Conservation (phyloP, 2,797 vertebrate species). For the Morus bassanus region DNA sequence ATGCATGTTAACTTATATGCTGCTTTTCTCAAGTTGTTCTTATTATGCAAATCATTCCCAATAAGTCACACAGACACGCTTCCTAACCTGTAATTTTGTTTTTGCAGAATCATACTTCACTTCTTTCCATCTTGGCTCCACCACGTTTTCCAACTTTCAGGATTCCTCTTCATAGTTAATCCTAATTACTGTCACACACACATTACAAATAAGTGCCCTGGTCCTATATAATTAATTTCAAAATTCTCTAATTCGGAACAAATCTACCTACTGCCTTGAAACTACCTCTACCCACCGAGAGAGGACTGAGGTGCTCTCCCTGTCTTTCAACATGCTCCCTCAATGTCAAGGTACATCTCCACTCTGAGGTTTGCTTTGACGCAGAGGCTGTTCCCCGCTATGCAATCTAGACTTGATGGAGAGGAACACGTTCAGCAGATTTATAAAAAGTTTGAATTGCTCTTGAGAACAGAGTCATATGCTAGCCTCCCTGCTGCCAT, state of each 20-base stretch:
- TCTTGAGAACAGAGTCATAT: background rate
- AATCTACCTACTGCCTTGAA: background rate
- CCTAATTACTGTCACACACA: background rate
- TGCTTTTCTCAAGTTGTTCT: constrained; percentile 14
- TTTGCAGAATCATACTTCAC: background rate
- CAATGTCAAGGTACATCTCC: rapidly evolving
- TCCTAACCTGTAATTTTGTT: background rate
- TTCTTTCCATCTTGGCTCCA: background rate
- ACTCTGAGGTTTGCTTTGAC: rapidly evolving
- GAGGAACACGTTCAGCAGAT: background rate
- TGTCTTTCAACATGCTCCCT: background rate
- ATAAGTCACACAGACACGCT: background rate
- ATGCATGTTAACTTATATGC: background rate
- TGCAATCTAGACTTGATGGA: background rate
- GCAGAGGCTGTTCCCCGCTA: rapidly evolving
- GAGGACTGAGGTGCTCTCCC: background rate
- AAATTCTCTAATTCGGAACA: background rate
- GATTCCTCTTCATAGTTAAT: background rate
- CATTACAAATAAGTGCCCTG: background rate
- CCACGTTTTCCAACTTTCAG: background rate
- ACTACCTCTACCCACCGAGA: background rate
- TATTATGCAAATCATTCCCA: constrained; percentile 20
- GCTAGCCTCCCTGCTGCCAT: background rate
- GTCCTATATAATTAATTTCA: background rate
- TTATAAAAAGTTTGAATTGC: background rate